phyloP scores from a whole-genome alignment of 2,888 invertebrate species.

The Campoplex nolae region DNA sequence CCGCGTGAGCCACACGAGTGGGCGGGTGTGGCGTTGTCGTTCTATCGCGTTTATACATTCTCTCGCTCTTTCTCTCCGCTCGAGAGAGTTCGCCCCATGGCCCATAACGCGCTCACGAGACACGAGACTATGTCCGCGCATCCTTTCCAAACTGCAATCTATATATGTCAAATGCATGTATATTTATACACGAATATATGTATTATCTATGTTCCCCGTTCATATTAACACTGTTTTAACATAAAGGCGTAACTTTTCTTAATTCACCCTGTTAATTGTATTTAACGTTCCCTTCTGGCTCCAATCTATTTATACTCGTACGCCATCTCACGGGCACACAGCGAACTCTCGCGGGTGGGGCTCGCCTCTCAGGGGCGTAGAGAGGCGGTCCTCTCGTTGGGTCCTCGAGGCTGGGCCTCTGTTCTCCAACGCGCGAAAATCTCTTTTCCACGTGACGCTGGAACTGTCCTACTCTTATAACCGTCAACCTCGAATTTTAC shows the following conservation, averaged over 20 bases:
- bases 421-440: constrained; percentile 67
- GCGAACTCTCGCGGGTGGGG: constrained; percentile 74
- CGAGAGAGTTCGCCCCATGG: constrained; percentile 32
- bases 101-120: constrained; percentile 29
- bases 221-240: background rate
- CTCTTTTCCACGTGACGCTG: constrained; percentile 68
- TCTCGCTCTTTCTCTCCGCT: constrained; percentile 22
- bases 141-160: constrained; percentile 21
- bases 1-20: constrained; percentile 86
- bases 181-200: background rate
- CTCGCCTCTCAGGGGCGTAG: constrained; percentile 79
- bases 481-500: background rate
- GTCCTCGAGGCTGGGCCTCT: constrained; percentile 76
- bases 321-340: constrained; percentile 27
- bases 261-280: background rate
- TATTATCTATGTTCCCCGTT: background rate
- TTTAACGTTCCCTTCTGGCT: background rate
- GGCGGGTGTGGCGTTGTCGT: constrained; percentile 84
- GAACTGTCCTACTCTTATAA: background rate
- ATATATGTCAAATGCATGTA: background rate
- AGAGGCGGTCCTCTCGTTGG: constrained; percentile 79
- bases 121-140: background rate
- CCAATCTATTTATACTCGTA: background rate
- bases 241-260: constrained; percentile 9
- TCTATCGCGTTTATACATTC: constrained; percentile 77